Percentiles rank a stretch among this genome's conserved stretches.
Conservation (phyloP, 2,113 vertebrate species). For the Deroptyus accipitrinus region DNA sequence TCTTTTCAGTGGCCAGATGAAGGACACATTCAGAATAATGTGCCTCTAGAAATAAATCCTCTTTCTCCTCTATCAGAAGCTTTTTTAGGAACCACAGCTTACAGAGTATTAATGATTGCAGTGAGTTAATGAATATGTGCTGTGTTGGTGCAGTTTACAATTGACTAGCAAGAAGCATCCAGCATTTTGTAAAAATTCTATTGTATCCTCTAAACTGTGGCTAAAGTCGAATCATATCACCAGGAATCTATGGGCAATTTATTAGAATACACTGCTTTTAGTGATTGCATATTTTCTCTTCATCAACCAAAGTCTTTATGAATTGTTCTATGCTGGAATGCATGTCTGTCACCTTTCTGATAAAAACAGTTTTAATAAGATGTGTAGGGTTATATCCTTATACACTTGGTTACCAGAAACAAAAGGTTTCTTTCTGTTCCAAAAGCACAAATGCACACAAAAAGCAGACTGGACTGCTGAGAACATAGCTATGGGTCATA, state of each 20-base stretch:
- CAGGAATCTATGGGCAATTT: neutral
- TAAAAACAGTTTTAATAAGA: neutral
- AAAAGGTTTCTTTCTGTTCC: neutral
- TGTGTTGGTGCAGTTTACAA: neutral
- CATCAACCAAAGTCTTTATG: neutral
- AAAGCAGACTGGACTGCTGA: neutral
- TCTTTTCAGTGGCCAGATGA: neutral
- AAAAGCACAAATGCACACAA: neutral
- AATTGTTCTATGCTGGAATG: neutral
- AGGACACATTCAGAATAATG: neutral
- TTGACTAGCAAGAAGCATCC: neutral
- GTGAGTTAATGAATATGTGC: neutral
- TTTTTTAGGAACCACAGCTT: neutral
- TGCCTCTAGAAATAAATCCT: conserved; percentile 8
- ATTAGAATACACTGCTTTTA: neutral
- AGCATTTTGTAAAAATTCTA: neutral
- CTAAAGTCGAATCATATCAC: neutral
- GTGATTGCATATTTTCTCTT: neutral
- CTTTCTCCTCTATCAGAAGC: neutral
- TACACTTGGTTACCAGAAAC: neutral
- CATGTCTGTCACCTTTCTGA: neutral
- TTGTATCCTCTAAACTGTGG: neutral
- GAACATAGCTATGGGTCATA: neutral
- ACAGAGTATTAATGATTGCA: neutral
- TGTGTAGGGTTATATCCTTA: neutral